Percentiles rank a stretch among this genome's conserved stretches.
phyloP scores from a whole-genome alignment of 2,888 invertebrate genomes.

The Drosophila rubida region DNA sequence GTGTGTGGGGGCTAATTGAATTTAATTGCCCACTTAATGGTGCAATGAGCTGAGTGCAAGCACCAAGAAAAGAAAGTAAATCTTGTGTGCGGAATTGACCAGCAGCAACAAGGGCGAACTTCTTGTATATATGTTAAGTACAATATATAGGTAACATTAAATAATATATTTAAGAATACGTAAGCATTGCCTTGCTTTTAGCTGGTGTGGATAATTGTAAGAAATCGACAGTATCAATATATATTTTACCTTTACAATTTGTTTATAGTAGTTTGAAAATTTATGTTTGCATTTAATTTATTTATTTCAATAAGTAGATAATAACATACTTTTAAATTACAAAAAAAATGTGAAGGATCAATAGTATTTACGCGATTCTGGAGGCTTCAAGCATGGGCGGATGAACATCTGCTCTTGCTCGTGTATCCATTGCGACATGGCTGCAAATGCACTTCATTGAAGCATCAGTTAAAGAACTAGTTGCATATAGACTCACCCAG shows the following conservation, averaged over 20 bases:
- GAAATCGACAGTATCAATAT: too few relatives aligned
- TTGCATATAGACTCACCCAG: constrained; percentile 10
- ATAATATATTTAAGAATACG: too few relatives aligned
- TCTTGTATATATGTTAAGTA: too few relatives aligned
- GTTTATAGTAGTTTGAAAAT: too few relatives aligned
- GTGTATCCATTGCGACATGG: constrained; percentile 21
- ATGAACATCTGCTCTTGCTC: constrained; percentile 34
- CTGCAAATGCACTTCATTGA: constrained; percentile 1
- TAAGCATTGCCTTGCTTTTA: too few relatives aligned
- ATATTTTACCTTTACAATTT: too few relatives aligned
- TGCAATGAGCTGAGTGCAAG: constrained; percentile 78
- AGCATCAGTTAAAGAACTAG: neutral
- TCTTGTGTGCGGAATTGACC: constrained; percentile 16
- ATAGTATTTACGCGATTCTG: neutral
- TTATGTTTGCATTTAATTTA: too few relatives aligned
- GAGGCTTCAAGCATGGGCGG: constrained; percentile 20
- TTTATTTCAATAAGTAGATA: too few relatives aligned
- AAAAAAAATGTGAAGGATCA: too few relatives aligned
- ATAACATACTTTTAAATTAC: too few relatives aligned
- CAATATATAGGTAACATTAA: too few relatives aligned
- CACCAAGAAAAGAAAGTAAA: constrained; percentile 42
- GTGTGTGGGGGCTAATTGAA: constrained; percentile 80
- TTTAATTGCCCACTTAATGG: constrained; percentile 84
- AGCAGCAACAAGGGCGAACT: neutral
- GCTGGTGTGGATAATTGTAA: too few relatives aligned